Evolutionary conservation across 2,888 invertebrate genomes (phyloP).

Genomic region (Folsomia candida): DNA sequence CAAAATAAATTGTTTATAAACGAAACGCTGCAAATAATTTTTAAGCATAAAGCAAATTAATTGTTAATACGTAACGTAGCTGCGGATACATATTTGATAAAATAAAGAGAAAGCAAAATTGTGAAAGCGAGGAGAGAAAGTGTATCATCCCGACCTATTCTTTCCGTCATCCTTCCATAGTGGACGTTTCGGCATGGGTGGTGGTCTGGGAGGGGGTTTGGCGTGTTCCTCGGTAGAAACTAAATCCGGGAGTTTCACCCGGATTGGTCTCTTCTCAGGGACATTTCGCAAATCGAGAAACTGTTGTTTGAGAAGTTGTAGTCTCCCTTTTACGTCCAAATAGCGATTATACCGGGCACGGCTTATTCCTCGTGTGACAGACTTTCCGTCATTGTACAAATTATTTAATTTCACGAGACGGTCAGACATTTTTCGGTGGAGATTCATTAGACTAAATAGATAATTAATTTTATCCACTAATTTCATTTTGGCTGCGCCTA

Average conservation of each 20-base stretch:
- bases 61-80: no score
- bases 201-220: neutral
- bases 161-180: no score
- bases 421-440: conserved; percentile 45
- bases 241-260: neutral
- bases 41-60: no score
- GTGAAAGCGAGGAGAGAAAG: no score
- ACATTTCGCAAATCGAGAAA: conserved; percentile 28
- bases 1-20: no score
- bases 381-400: conserved; percentile 28
- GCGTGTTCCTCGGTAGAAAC: neutral
- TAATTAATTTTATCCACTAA: neutral
- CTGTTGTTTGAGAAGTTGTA: conserved; percentile 40
- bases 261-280: neutral
- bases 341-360: conserved; percentile 43
- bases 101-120: no score
- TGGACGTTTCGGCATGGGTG: neutral
- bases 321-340: conserved; percentile 39
- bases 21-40: no score
- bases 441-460: conserved; percentile 41
- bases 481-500: neutral
- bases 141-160: no score
- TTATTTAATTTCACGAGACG: conserved; percentile 31
- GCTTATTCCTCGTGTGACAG: conserved; percentile 28
- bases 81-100: no score